A percentile compares a stretch with the other conserved stretches of the same genome.
phyloP scores from a whole-genome alignment of 2,113 vertebrate genomes.

The Mungos mungo region DNA sequence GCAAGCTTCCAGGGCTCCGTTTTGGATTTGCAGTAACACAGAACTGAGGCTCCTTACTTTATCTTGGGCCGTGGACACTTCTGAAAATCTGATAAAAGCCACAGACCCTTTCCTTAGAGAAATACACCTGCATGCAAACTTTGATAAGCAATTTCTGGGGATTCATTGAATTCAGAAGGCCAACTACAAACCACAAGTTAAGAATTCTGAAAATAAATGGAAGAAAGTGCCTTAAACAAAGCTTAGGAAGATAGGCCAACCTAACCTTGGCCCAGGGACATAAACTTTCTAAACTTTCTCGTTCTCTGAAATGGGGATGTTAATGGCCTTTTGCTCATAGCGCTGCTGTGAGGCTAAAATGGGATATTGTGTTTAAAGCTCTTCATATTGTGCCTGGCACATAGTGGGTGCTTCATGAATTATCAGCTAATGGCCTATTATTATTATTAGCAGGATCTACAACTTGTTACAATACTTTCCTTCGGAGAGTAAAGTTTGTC shows the following conservation, averaged over 20 bases:
- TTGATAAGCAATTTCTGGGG: background rate
- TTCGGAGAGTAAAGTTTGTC: background rate
- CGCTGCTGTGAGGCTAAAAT: background rate
- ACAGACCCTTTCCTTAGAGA: background rate
- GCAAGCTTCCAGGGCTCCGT: background rate
- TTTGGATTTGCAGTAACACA: background rate
- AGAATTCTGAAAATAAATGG: background rate
- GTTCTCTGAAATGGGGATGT: background rate
- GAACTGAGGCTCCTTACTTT: background rate
- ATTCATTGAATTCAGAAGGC: background rate
- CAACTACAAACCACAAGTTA: background rate
- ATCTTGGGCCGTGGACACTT: background rate
- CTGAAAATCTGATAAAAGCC: background rate
- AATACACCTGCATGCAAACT: background rate
- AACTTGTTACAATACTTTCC: background rate
- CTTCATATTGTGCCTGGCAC: background rate
- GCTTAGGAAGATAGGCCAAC: background rate
- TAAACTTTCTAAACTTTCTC: background rate
- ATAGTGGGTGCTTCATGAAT: background rate
- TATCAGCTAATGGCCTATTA: background rate
- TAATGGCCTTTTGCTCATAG: background rate
- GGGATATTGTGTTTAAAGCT: background rate
- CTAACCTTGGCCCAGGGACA: background rate
- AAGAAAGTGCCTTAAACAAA: background rate
- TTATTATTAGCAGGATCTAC: background rate